phyloP scores from a whole-genome alignment of 2,113 vertebrate species.

The Herpailurus yagouaroundi region DNA sequence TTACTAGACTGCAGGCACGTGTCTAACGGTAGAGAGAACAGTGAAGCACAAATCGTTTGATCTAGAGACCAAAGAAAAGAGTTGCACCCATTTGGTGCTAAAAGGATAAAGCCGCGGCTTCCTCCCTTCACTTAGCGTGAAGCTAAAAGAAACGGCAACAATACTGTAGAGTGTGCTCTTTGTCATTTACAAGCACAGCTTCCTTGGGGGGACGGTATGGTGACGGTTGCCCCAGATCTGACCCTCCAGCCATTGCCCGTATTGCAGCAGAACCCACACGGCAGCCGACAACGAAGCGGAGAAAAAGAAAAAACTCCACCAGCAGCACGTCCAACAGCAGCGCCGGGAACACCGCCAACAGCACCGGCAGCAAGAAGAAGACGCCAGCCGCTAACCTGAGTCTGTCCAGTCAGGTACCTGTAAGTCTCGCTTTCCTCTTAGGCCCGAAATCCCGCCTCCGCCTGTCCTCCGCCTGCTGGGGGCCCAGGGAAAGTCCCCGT shows the following conservation, averaged over 20 bases:
- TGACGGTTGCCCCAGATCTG: background rate
- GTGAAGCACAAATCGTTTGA: background rate
- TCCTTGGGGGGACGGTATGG: rapidly evolving
- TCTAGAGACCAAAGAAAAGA: background rate
- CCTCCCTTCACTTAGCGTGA: background rate
- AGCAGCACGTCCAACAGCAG: constrained; percentile 97
- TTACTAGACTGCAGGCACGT: background rate
- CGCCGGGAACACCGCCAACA: constrained; percentile 90
- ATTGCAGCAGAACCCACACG: constrained; percentile 96
- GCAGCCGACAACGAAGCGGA: constrained; percentile 97
- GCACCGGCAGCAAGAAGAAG: constrained; percentile 94
- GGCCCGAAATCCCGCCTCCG: constrained; percentile 67
- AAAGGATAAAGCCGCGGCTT: background rate
- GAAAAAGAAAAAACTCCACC: constrained; percentile 99
- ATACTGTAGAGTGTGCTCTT: background rate
- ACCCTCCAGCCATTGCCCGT: constrained; percentile 80
- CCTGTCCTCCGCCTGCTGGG: background rate
- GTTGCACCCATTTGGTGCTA: background rate
- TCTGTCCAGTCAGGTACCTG: constrained; percentile 99
- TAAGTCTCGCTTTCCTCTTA: constrained; percentile 95
- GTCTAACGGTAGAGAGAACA: background rate
- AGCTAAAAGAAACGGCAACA: background rate
- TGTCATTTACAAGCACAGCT: background rate
- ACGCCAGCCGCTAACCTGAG: constrained; percentile 95
- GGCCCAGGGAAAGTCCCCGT: background rate